Conservation (phyloP, 2,113 vertebrate genomes). For the Heterotilapia buettikoferi region DNA sequence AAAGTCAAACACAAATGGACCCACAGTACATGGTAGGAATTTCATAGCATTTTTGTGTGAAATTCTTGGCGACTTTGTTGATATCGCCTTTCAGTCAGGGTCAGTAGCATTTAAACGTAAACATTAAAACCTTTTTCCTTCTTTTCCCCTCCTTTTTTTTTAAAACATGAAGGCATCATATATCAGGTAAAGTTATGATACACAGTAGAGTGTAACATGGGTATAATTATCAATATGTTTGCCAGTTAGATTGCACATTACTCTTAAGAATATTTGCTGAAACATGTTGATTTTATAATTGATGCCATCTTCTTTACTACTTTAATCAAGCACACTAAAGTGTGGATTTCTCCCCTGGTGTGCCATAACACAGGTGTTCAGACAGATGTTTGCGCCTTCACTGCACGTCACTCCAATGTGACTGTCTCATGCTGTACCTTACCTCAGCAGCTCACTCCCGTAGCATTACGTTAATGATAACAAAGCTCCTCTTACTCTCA, state of each 20-base stretch:
- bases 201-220: background rate
- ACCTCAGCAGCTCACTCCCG: background rate
- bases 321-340: background rate
- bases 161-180: fast-evolving
- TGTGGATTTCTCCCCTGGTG: background rate
- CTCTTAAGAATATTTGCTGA: background rate
- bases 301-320: background rate
- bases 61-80: fast-evolving
- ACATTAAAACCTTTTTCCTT: background rate
- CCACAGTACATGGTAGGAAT: background rate
- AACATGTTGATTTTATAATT: constrained; percentile 1
- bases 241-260: background rate
- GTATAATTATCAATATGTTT: background rate
- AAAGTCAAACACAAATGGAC: background rate
- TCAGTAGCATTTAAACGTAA: background rate
- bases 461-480: background rate
- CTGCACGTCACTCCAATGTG: background rate
- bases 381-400: constrained; percentile 15
- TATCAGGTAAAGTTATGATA: background rate
- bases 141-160: background rate
- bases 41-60: background rate
- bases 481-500: background rate
- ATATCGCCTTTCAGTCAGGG: background rate
- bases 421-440: background rate
- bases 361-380: background rate